Evolutionary conservation across 2,888 invertebrate species (phyloP).

Genomic region (Himalopsyche japonica): DNA sequence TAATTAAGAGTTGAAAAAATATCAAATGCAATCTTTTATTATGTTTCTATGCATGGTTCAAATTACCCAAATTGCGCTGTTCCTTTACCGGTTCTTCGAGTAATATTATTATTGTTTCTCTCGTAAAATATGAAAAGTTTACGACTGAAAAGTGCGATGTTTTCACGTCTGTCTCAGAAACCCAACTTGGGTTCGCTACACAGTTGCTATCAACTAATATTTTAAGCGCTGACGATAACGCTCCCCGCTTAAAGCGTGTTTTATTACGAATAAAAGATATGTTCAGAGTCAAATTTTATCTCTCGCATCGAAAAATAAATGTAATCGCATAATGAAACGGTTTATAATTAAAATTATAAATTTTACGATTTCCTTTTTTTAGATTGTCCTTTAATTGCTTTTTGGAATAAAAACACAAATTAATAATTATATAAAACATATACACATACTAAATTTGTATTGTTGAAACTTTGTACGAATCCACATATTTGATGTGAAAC

Average conservation of each 20-base stretch:
- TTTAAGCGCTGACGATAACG: background rate
- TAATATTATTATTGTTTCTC: constrained; percentile 33
- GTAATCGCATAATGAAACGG: no score
- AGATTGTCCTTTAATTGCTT: no score
- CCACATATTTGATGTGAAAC: no score
- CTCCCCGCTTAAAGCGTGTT: background rate
- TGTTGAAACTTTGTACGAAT: no score
- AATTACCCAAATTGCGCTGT: background rate
- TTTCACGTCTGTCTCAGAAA: constrained; percentile 34
- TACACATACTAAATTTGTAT: no score
- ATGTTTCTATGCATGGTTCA: background rate
- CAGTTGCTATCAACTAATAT: background rate
- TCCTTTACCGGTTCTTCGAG: background rate
- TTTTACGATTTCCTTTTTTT: no score
- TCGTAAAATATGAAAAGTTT: constrained; percentile 32
- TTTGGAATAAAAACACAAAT: no score
- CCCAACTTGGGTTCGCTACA: constrained; percentile 14
- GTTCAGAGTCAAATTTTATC: background rate
- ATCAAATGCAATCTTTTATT: background rate
- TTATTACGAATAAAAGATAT: background rate
- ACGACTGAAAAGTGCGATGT: constrained; percentile 32
- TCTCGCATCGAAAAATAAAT: background rate
- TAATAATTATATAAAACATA: no score
- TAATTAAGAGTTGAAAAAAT: background rate
- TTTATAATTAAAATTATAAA: no score